phyloP scores from a whole-genome alignment of 2,888 invertebrate genomes.

The Folsomia manolachei region DNA sequence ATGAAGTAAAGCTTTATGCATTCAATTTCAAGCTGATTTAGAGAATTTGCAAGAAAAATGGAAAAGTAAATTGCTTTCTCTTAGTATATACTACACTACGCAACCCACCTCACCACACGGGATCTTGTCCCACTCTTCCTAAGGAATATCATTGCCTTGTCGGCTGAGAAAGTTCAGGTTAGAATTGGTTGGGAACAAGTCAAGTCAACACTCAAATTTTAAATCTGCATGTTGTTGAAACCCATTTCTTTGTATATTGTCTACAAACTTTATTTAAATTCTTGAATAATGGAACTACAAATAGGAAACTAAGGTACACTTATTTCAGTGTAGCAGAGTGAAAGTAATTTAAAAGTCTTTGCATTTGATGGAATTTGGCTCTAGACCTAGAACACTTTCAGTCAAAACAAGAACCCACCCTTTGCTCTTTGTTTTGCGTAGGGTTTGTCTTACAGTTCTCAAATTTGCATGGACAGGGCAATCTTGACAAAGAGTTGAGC shows the following conservation, averaged over 20 bases:
- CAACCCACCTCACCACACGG: neutral
- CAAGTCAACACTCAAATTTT: neutral
- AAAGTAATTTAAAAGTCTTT: neutral
- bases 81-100: neutral
- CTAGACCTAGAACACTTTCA: neutral
- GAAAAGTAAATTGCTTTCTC: neutral
- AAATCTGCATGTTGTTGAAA: neutral
- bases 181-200: neutral
- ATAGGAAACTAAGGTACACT: neutral
- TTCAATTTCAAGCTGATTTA: slow-evolving; percentile 10
- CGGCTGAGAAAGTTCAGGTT: too few relatives aligned
- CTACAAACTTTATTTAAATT: neutral
- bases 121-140: neutral
- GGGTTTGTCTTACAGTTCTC: too few relatives aligned
- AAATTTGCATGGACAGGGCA: neutral
- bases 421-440: too few relatives aligned
- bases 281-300: neutral
- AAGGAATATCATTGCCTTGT: too few relatives aligned
- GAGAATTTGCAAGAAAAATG: neutral
- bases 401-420: too few relatives aligned
- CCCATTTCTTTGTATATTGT: neutral
- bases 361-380: neutral
- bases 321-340: neutral
- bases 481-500: neutral
- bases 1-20: neutral